Evolutionary conservation across 2,888 invertebrate species (phyloP).

Genomic region (Melinaea menophilus): DNA sequence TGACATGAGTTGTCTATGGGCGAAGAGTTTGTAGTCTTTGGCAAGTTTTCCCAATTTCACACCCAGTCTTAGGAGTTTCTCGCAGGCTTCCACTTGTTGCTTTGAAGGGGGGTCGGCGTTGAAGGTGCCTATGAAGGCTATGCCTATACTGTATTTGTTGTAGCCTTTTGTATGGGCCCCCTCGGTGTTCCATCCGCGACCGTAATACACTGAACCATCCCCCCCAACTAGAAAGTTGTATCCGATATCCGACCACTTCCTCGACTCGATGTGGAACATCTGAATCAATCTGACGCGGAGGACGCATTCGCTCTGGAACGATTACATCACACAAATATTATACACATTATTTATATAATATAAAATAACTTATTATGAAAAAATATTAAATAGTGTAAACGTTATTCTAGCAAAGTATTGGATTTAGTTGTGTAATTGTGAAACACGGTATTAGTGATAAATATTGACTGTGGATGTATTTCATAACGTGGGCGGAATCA

Average conservation of each 20-base stretch:
- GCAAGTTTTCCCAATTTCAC: conserved; percentile 79
- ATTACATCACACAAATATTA: conserved; percentile 15
- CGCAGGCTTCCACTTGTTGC: conserved; percentile 77
- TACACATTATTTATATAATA: background rate
- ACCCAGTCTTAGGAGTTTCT: conserved; percentile 80
- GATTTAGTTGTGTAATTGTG: too few relatives aligned
- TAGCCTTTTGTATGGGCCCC: conserved; percentile 85
- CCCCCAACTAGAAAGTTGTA: conserved; percentile 90
- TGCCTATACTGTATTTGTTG: conserved; percentile 82
- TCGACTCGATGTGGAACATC: conserved; percentile 82
- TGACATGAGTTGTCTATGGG: conserved; percentile 81
- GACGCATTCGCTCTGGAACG: conserved; percentile 77
- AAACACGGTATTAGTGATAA: too few relatives aligned
- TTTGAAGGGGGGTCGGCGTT: conserved; percentile 69
- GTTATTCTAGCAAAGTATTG: too few relatives aligned
- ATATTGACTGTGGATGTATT: too few relatives aligned
- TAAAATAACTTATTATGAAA: background rate
- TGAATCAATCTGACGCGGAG: conserved; percentile 80
- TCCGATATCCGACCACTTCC: conserved; percentile 81
- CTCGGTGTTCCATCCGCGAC: conserved; percentile 84
- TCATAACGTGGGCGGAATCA: too few relatives aligned
- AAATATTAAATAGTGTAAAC: background rate
- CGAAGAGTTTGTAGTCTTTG: conserved; percentile 81
- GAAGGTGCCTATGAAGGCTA: conserved; percentile 86
- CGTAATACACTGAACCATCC: conserved; percentile 85